phyloP scores from a whole-genome alignment of 1,140 invertebrate genomes.

The Anadara kagoshimensis region DNA sequence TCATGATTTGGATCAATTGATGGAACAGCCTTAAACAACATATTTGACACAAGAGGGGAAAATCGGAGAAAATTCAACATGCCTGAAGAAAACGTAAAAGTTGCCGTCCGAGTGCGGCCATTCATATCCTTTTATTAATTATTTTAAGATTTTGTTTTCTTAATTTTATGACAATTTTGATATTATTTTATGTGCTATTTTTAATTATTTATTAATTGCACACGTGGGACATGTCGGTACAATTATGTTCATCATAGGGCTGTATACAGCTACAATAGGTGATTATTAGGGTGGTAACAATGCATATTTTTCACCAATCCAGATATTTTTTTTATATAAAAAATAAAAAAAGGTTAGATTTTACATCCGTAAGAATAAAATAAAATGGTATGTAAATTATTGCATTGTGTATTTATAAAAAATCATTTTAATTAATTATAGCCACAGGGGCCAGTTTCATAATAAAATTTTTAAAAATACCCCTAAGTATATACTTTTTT shows the following conservation, averaged over 20 bases:
- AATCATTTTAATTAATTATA: too few relatives aligned
- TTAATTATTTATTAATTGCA: not conserved
- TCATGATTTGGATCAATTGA: not conserved
- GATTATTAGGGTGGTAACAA: not conserved
- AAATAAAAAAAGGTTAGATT: too few relatives aligned
- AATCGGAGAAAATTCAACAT: conserved; percentile 35
- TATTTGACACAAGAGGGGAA: not conserved
- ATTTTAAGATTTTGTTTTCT: too few relatives aligned
- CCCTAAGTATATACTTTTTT: too few relatives aligned
- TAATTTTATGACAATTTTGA: not conserved
- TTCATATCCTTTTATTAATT: conserved; percentile 76
- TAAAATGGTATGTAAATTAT: not conserved
- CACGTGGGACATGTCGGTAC: not conserved
- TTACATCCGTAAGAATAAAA: too few relatives aligned
- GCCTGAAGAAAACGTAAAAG: conserved; percentile 76
- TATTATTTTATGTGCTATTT: not conserved
- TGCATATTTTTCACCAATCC: not conserved
- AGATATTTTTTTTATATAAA: too few relatives aligned
- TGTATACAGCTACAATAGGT: not conserved
- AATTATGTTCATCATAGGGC: not conserved
- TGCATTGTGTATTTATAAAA: too few relatives aligned
- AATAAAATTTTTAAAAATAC: too few relatives aligned
- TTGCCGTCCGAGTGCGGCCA: conserved; percentile 79
- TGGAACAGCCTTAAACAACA: not conserved
- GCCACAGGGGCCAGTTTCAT: too few relatives aligned